phyloP scores from a whole-genome alignment of 1,140 invertebrate species.

The Lepidurus apus region DNA sequence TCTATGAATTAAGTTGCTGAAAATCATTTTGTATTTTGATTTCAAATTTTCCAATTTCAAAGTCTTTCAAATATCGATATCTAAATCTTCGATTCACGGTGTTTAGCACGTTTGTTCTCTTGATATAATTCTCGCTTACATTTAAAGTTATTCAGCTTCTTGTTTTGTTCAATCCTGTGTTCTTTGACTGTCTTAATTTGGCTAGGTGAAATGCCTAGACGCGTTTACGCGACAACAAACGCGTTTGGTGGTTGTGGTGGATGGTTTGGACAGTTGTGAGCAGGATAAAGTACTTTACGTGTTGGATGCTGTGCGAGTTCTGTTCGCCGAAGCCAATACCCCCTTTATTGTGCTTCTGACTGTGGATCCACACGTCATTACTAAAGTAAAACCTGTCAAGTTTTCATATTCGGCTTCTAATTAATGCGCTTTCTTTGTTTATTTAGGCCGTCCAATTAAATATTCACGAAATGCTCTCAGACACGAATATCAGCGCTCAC shows the following conservation, averaged over 20 bases:
- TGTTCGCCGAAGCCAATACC: conserved; percentile 84
- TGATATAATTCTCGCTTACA: too few relatives aligned
- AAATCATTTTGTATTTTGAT: too few relatives aligned
- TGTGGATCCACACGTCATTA: conserved; percentile 94
- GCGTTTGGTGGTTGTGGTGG: conserved; percentile 87
- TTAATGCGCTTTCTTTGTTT: conserved; percentile 32
- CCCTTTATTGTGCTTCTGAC: conserved; percentile 91
- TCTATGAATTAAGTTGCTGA: too few relatives aligned
- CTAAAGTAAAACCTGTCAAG: conserved; percentile 62
- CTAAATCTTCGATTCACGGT: too few relatives aligned
- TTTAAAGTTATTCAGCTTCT: background rate
- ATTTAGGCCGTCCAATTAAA: conserved; percentile 83
- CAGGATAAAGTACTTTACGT: conserved; percentile 91
- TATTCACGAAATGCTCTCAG: conserved; percentile 72
- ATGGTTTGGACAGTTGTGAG: conserved; percentile 95
- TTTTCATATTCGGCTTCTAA: background rate
- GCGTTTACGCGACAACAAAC: conserved; percentile 86
- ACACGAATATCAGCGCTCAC: conserved; percentile 67
- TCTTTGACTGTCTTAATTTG: conserved; percentile 29
- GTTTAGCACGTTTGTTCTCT: too few relatives aligned
- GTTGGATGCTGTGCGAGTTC: conserved; percentile 87
- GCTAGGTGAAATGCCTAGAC: conserved; percentile 73
- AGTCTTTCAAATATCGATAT: too few relatives aligned
- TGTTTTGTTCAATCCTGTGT: background rate
- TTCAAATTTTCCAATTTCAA: too few relatives aligned